A percentile compares a stretch with the other conserved stretches of the same genome.
Conservation (phyloP, 2,113 vertebrate genomes). For the Pycnonotus jocosus region DNA sequence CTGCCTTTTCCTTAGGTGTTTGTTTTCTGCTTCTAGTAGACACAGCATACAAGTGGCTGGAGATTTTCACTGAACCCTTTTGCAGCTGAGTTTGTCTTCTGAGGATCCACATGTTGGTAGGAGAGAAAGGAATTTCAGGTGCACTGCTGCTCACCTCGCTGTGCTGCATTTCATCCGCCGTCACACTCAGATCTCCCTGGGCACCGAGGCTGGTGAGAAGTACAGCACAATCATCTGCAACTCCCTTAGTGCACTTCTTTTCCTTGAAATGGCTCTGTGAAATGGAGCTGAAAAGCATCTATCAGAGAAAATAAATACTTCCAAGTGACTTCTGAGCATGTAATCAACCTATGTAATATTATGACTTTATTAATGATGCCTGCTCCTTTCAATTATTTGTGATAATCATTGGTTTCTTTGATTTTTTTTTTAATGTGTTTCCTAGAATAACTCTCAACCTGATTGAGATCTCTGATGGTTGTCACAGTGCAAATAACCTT, state of each 20-base stretch:
- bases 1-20: neutral
- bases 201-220: neutral
- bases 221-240: neutral
- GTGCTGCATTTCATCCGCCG: rapidly evolving
- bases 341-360: neutral
- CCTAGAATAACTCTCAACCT: neutral
- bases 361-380: neutral
- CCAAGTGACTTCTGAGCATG: neutral
- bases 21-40: neutral
- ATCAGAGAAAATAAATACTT: neutral
- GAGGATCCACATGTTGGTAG: neutral
- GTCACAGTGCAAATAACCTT: neutral
- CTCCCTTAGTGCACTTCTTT: neutral
- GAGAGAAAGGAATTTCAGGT: neutral
- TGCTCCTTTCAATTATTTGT: neutral
- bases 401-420: neutral
- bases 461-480: neutral
- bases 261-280: neutral
- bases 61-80: neutral
- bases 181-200: rapidly evolving
- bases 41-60: neutral
- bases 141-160: neutral
- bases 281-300: neutral
- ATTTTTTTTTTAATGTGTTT: neutral
- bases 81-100: neutral